phyloP scores from a whole-genome alignment of 2,888 invertebrate species.

The Drosophila lutescens region DNA sequence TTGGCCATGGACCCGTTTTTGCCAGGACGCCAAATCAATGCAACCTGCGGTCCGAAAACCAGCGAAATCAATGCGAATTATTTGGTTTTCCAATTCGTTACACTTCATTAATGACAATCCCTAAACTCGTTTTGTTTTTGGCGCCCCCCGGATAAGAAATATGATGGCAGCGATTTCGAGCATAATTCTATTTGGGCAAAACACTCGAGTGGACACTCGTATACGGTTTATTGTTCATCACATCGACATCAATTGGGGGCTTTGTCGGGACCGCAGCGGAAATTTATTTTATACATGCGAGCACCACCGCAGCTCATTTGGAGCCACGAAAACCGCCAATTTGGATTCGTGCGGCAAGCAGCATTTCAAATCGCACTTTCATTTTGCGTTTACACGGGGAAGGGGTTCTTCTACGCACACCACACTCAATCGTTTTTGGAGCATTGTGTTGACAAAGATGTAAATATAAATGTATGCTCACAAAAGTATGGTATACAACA shows the following conservation, averaged over 20 bases:
- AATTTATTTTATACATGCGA: conserved; percentile 67
- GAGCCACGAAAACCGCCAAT: conserved; percentile 76
- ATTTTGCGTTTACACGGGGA: conserved; percentile 51
- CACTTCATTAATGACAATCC: conserved; percentile 74
- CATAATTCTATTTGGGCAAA: conserved; percentile 59
- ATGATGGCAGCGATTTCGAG: conserved; percentile 44
- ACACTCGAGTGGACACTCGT: conserved; percentile 27
- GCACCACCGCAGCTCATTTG: conserved; percentile 65
- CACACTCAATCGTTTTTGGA: conserved; percentile 43
- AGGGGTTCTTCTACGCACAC: not conserved
- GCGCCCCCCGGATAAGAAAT: conserved; percentile 9
- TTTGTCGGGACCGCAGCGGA: conserved; percentile 53
- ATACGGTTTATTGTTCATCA: conserved; percentile 67
- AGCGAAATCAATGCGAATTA: conserved; percentile 77
- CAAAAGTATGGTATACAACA: conserved; percentile 73
- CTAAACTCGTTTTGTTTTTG: conserved; percentile 33
- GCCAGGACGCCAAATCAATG: conserved; percentile 64
- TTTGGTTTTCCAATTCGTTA: conserved; percentile 80
- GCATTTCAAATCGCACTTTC: conserved; percentile 72
- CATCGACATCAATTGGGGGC: conserved; percentile 35
- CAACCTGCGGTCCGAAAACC: conserved; percentile 67
- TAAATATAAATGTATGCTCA: conserved; percentile 76
- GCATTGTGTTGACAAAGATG: conserved; percentile 52
- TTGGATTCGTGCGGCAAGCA: conserved; percentile 57
- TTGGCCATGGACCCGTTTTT: conserved; percentile 57